Percentiles rank a stretch among this genome's conserved stretches.
Evolutionary conservation across 2,797 vertebrate genomes (phyloP).

Genomic region (Delichon dasypus): DNA sequence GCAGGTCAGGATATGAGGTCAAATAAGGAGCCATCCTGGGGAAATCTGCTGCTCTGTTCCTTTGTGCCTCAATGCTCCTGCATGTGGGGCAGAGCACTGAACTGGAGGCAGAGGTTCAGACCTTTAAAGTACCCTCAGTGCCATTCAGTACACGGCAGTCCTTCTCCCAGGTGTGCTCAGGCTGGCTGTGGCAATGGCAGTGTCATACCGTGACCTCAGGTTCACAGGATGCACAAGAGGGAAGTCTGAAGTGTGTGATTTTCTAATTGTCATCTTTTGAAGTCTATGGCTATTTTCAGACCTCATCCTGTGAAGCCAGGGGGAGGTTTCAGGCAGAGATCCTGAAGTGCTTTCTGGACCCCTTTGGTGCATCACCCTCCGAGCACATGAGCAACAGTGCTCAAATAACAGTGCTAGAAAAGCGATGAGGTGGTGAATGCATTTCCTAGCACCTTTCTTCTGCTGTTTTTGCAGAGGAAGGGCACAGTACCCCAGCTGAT

Average conservation of each 20-base stretch:
- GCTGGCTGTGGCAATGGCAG: not conserved
- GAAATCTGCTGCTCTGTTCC: not conserved
- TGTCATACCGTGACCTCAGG: not conserved
- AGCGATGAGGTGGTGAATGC: not conserved
- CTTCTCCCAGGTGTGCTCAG: not conserved
- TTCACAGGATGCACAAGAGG: not conserved
- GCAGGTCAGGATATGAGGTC: slow-evolving; percentile 13
- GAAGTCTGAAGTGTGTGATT: not conserved
- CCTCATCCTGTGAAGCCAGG: not conserved
- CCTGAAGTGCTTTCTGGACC: not conserved
- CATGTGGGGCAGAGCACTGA: not conserved
- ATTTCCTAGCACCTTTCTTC: not conserved
- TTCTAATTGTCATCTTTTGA: not conserved
- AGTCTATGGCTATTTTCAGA: not conserved
- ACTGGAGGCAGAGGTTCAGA: not conserved
- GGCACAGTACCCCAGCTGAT: not conserved
- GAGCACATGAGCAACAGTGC: not conserved
- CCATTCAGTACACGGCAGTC: not conserved
- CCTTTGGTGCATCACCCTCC: not conserved
- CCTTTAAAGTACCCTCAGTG: not conserved
- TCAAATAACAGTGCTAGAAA: not conserved
- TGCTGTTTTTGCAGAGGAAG: not conserved
- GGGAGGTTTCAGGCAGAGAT: not conserved
- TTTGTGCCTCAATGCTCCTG: not conserved
- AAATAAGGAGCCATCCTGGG: not conserved